Evolutionary conservation across 2,888 invertebrate species (phyloP).

Genomic region (Phortica magna): DNA sequence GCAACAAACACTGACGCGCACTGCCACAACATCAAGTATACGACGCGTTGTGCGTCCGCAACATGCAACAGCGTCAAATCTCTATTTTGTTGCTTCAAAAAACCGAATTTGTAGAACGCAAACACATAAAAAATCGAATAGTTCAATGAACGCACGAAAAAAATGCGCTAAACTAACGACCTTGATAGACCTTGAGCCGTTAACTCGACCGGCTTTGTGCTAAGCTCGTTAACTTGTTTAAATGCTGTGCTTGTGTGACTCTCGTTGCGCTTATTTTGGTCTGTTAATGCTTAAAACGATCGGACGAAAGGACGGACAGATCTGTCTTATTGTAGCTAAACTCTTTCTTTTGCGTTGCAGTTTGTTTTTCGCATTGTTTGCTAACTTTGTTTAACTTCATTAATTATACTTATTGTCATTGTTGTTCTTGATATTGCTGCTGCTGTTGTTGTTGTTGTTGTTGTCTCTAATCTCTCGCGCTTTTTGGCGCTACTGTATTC

Average conservation of each 20-base stretch:
- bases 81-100: constrained; percentile 34
- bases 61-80: no score
- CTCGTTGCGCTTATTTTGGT: not conserved
- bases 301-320: no score
- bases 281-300: no score
- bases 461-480: not conserved
- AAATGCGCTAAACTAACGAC: constrained; percentile 67
- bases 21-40: constrained; percentile 63
- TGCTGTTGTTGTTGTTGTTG: not conserved
- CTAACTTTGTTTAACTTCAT: no score
- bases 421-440: no score
- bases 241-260: not conserved
- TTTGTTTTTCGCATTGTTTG: no score
- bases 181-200: constrained; percentile 75
- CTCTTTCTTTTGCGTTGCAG: no score
- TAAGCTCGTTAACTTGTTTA: constrained; percentile 45
- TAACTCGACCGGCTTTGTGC: constrained; percentile 11
- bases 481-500: constrained; percentile 64
- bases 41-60: constrained; percentile 54
- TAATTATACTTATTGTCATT: no score
- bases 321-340: no score
- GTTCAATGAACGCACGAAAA: constrained; percentile 73
- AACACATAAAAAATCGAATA: constrained; percentile 54
- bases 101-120: constrained; percentile 35
- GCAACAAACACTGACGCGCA: constrained; percentile 39